A percentile compares a stretch with the other conserved stretches of the same genome.
These are phyloP conservation scores for Drosophila falleni DNA, from an alignment of 2,888 invertebrate genomes.

Conservation along the genomic window DNA sequence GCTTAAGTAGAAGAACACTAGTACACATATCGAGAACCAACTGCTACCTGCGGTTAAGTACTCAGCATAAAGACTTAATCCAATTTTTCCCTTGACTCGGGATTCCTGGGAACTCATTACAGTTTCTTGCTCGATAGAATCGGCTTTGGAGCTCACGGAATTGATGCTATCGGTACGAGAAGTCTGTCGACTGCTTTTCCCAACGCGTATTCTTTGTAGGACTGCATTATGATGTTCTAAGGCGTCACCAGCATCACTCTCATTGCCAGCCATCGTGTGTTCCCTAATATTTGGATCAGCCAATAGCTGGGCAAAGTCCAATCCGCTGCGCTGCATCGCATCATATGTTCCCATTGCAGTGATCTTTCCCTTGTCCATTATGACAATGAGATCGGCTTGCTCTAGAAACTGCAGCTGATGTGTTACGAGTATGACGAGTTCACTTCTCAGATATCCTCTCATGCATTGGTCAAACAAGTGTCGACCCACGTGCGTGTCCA, in stretches of 20 bases:
- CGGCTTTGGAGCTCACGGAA: conserved; percentile 86
- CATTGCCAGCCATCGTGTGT: conserved; percentile 36
- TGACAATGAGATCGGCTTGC: conserved; percentile 87
- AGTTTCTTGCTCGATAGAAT: conserved; percentile 81
- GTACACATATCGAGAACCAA: conserved; percentile 87
- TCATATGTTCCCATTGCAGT: conserved; percentile 88
- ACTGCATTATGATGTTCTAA: conserved; percentile 49
- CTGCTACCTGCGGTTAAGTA: conserved; percentile 91
- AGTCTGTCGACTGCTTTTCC: conserved; percentile 17
- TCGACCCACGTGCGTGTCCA: conserved; percentile 95
- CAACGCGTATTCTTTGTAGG: conserved; percentile 32
- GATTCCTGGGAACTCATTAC: conserved; percentile 87
- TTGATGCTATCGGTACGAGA: conserved; percentile 28
- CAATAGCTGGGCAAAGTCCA: conserved; percentile 91
- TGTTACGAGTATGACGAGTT: conserved; percentile 91
- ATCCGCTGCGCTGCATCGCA: conserved; percentile 89
- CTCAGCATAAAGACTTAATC: conserved; percentile 87
- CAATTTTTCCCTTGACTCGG: conserved; percentile 88
- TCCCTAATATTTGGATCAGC: conserved; percentile 86
- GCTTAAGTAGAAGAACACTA: conserved; percentile 88
- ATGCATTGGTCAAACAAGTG: conserved; percentile 91
- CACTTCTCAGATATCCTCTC: conserved; percentile 86
- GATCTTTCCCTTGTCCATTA: conserved; percentile 83
- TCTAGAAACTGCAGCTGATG: conserved; percentile 93
- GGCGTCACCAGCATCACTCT: not conserved